Conservation (phyloP, 1,140 invertebrate species). For the Elysia chlorotica region DNA sequence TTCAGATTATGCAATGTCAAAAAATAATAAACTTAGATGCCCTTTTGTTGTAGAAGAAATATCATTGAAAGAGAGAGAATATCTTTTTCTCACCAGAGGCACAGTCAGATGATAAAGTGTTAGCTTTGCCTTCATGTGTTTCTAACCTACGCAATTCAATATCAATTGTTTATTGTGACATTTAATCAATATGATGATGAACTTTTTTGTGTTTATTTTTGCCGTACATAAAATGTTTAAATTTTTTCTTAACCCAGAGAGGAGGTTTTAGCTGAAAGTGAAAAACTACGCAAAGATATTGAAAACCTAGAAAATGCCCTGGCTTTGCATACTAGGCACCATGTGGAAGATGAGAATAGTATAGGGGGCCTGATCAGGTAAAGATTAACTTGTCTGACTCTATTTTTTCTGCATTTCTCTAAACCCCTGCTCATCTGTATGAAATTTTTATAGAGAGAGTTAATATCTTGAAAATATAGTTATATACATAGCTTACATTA, state of each 20-base stretch:
- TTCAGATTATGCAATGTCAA: no score
- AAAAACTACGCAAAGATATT: conserved; percentile 1
- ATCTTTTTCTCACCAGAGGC: no score
- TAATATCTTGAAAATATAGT: neutral
- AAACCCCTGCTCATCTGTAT: neutral
- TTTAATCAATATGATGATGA: no score
- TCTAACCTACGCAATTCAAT: no score
- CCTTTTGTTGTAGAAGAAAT: no score
- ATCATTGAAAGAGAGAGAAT: no score
- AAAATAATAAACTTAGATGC: no score
- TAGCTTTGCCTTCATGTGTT: no score
- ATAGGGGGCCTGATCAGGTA: conserved; percentile 11
- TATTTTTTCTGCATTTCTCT: neutral
- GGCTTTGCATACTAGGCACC: neutral
- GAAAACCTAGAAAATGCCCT: conserved; percentile 11
- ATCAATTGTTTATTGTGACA: no score
- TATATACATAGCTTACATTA: neutral
- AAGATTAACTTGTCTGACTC: neutral
- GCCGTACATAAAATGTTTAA: neutral
- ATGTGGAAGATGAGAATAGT: conserved; percentile 2
- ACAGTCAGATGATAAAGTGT: no score
- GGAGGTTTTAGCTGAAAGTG: neutral
- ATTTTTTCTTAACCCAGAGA: neutral
- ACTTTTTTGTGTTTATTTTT: neutral
- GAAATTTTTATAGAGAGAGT: neutral